These are phyloP conservation scores for Enteromius argenteus DNA, from an alignment of 2,797 vertebrate genomes.

Conservation along the genomic window DNA sequence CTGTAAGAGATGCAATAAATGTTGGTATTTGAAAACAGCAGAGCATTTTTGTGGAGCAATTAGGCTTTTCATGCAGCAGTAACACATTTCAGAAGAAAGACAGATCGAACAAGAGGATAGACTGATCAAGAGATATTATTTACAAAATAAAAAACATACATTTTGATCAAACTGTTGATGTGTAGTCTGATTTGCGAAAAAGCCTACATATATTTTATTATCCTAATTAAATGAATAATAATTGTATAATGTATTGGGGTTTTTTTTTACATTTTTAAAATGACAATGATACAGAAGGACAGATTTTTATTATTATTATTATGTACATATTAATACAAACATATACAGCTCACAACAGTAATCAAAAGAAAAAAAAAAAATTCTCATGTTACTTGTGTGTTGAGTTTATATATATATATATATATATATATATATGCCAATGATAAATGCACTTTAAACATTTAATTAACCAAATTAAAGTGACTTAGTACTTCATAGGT, in stretches of 20 bases:
- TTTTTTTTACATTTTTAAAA: neutral
- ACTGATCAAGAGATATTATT: neutral
- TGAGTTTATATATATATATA: no score
- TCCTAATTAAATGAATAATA: neutral
- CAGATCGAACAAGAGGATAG: no score
- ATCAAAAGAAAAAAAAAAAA: no score
- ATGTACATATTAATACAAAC: no score
- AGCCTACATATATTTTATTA: neutral
- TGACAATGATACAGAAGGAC: no score
- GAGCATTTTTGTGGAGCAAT: neutral
- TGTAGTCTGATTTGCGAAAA: neutral
- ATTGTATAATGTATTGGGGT: neutral
- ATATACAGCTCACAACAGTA: no score
- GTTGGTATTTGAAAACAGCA: neutral
- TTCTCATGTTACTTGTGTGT: no score
- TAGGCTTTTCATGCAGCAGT: neutral
- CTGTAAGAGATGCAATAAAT: constrained; percentile 14
- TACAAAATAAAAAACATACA: neutral
- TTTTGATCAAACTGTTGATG: neutral
- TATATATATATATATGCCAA: no score
- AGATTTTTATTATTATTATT: no score
- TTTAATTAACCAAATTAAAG: no score
- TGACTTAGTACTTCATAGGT: no score
- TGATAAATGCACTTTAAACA: no score
- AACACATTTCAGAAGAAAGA: neutral